phyloP scores from a whole-genome alignment of 2,797 vertebrate genomes.

The Gila robusta region DNA sequence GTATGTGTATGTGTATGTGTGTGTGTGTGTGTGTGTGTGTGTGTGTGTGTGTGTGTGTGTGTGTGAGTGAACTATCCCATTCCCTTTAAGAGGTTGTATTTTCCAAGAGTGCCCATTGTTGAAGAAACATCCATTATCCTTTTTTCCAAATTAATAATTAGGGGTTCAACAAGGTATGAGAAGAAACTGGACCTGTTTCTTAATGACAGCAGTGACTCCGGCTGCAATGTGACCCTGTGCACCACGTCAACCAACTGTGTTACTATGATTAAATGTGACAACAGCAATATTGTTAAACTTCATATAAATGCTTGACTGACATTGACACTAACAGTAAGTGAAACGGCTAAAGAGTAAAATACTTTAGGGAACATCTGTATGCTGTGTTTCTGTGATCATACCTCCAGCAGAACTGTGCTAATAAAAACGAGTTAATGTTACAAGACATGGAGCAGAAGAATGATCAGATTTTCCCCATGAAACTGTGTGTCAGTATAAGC shows the following conservation, averaged over 20 bases:
- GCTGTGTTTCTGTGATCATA: constrained; percentile 14
- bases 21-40: too few species aligned
- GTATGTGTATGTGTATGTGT: too few species aligned
- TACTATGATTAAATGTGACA: constrained; percentile 36
- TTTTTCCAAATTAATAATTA: neutral
- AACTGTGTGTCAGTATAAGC: neutral
- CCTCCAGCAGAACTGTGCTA: constrained; percentile 4
- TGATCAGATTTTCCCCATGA: neutral
- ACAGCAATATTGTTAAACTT: constrained; percentile 39
- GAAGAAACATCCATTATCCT: neutral
- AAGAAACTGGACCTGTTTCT: neutral
- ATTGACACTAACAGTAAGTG: constrained; percentile 28
- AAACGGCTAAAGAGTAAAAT: constrained; percentile 28
- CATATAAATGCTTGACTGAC: constrained; percentile 34
- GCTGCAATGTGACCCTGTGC: neutral
- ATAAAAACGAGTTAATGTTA: constrained; percentile 19
- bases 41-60: too few species aligned
- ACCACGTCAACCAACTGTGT: constrained; percentile 13
- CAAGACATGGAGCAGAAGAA: neutral
- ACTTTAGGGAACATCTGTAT: constrained; percentile 17
- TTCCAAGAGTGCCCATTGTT: neutral
- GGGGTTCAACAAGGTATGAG: neutral
- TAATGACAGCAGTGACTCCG: neutral
- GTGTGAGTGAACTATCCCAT: neutral
- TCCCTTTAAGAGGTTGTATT: neutral